Percentiles rank a stretch among this genome's conserved stretches.
Conservation (phyloP, 2,888 invertebrate species). For the Brachyopa scutellaris region DNA sequence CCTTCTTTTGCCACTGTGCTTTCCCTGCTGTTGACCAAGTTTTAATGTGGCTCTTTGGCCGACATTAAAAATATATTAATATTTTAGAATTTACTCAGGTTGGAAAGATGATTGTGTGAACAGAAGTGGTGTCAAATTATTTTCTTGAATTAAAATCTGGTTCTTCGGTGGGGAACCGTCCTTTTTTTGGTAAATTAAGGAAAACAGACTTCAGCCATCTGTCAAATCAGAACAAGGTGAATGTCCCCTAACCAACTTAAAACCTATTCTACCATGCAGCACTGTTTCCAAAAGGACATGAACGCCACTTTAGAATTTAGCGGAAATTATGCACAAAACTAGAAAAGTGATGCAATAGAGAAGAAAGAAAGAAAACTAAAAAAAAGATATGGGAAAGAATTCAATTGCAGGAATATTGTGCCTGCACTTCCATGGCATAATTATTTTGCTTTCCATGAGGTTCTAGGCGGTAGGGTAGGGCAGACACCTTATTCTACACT, state of each 20-base stretch:
- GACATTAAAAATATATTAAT: constrained; percentile 53
- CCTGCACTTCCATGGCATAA: constrained; percentile 37
- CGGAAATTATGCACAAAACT: constrained; percentile 44
- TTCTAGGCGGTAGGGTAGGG: too few species aligned
- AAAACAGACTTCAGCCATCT: constrained; percentile 2
- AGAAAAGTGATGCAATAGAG: constrained; percentile 10
- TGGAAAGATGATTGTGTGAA: background rate
- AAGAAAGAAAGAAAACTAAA: background rate
- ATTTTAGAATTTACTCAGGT: constrained; percentile 38
- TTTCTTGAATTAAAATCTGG: background rate
- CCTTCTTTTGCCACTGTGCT: background rate
- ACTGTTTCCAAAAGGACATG: constrained; percentile 31
- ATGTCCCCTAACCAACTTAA: background rate
- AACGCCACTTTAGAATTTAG: constrained; percentile 56
- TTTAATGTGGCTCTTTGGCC: constrained; percentile 36
- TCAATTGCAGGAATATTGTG: constrained; percentile 42
- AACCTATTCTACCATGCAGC: too few species aligned
- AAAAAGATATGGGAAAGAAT: constrained; percentile 1
- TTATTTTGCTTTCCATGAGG: constrained; percentile 54
- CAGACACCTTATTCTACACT: constrained; percentile 13
- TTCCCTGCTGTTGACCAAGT: constrained; percentile 28
- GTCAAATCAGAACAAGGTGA: constrained; percentile 25
- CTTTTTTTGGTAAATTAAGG: background rate
- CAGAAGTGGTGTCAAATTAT: background rate
- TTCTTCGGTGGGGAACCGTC: background rate